A percentile compares a stretch with the other conserved stretches of the same genome.
Conservation (phyloP, 2,888 invertebrate genomes). For the Eretmocerus hayati region DNA sequence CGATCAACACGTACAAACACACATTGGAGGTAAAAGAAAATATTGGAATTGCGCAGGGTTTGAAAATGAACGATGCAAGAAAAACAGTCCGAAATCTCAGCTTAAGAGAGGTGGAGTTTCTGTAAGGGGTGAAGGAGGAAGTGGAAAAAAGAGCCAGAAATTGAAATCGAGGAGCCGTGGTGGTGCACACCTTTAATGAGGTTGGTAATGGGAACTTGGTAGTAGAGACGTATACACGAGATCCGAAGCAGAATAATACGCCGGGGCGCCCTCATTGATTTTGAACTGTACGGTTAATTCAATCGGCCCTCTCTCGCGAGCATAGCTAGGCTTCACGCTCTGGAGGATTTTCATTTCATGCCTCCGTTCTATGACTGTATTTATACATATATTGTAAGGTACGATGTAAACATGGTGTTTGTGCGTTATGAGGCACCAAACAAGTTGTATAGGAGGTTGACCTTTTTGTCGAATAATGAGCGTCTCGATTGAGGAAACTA, state of each 20-base stretch:
- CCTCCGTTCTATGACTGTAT: too few relatives aligned
- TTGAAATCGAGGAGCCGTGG: not conserved
- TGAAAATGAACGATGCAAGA: not conserved
- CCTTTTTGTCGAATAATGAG: not conserved
- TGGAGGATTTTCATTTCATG: not conserved
- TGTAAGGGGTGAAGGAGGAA: not conserved
- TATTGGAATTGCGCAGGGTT: not conserved
- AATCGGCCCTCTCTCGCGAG: conserved; percentile 19
- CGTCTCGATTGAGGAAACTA: too few relatives aligned
- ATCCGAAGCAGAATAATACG: too few relatives aligned
- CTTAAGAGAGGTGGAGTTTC: not conserved
- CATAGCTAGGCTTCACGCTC: not conserved
- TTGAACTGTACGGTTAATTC: conserved; percentile 23
- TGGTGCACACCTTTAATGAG: conserved; percentile 34
- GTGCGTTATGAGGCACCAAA: not conserved
- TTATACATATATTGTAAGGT: too few relatives aligned
- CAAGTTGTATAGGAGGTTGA: not conserved
- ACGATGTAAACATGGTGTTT: too few relatives aligned
- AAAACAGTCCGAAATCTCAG: not conserved
- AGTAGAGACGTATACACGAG: not conserved
- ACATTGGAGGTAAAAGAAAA: not conserved
- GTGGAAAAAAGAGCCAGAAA: not conserved
- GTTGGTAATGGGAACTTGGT: conserved; percentile 31
- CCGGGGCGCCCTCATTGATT: conserved; percentile 29
- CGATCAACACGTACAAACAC: too few relatives aligned